Evolutionary conservation across 2,888 invertebrate species (phyloP).

Genomic region (Protonemura montana): DNA sequence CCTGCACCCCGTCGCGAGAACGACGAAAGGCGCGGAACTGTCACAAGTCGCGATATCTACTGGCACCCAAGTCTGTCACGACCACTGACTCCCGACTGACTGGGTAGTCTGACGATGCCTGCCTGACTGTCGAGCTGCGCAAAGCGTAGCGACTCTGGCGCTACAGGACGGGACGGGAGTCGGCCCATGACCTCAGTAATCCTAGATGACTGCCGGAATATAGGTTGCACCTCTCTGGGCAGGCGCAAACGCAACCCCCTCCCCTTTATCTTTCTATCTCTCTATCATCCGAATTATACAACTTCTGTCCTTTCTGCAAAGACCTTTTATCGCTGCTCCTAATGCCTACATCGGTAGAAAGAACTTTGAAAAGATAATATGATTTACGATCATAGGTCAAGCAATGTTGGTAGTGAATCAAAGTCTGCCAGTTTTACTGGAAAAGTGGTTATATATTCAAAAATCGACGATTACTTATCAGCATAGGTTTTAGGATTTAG

Average conservation of each 20-base stretch:
- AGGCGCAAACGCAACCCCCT: background rate
- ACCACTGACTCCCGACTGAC: background rate
- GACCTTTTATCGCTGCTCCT: background rate
- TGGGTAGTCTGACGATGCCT: background rate
- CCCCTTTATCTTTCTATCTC: background rate
- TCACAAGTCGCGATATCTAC: background rate
- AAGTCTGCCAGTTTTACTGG: too few relatives aligned
- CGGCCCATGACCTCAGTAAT: background rate
- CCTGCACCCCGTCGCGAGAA: too few relatives aligned
- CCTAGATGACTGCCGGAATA: background rate
- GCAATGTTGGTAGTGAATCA: background rate
- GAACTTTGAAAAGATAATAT: background rate
- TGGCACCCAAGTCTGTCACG: background rate
- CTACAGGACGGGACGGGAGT: background rate
- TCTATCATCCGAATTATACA: background rate
- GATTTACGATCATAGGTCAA: background rate
- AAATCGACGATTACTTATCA: too few relatives aligned
- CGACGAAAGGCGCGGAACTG: too few relatives aligned
- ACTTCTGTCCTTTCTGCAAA: background rate
- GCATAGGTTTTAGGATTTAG: too few relatives aligned
- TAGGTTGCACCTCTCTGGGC: background rate
- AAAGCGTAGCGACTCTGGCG: background rate
- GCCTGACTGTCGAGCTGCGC: background rate
- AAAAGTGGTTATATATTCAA: too few relatives aligned
- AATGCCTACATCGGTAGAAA: background rate